Base-by-base conservation (phyloP, 2,888 invertebrate genomes). In the Dasypolia templi region DNA sequence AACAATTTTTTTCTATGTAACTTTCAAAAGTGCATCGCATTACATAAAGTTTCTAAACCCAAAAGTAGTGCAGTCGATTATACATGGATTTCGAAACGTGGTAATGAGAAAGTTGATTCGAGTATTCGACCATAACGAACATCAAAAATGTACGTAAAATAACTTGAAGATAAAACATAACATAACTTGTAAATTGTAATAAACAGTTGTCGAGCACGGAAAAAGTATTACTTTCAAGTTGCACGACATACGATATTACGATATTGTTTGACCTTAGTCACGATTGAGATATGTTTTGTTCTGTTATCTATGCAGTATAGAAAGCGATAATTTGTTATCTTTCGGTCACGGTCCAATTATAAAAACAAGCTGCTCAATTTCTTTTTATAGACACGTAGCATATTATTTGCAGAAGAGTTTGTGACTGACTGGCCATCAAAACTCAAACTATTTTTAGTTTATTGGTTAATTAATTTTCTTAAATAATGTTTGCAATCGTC, bases 61-160 rank as follows among this genome's bases (percentile, higher is more conserved):
- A 63, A 73, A 81, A 79, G 74, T 81, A 72, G 75, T 87, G 80
- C 79, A 77, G 63, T 11, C 71, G 64, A 81, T 83, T 81, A 71
- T 85, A 66, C 67, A 77, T 79, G 74, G 72, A 42, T 78, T 71
- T 77, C 79, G 44, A 82, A 74, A 77, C 86, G 76, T 72, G 80
- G 79, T 73, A 86, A 86, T 58, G 55, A 72, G 88, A 88, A 87
- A 87, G 87, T 85, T 62, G 76, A 63, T 73, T 81, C 68, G 67
- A 72, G 75, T 77, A 82, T 72, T 82, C 82, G 74, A 85, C 75
- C 86, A 66, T 71, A 76, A 71, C 86, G 81, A 73, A 80, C 74
- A 76, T 72, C 58, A 74, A 85, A 22, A 77, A 74, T 82, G 74
- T 77, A 85, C 72, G 77, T 87, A 82, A 86, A 80, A 55, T 55